phyloP scores from a whole-genome alignment of 2,113 vertebrate genomes.

The Nyctibius bracteatus region DNA sequence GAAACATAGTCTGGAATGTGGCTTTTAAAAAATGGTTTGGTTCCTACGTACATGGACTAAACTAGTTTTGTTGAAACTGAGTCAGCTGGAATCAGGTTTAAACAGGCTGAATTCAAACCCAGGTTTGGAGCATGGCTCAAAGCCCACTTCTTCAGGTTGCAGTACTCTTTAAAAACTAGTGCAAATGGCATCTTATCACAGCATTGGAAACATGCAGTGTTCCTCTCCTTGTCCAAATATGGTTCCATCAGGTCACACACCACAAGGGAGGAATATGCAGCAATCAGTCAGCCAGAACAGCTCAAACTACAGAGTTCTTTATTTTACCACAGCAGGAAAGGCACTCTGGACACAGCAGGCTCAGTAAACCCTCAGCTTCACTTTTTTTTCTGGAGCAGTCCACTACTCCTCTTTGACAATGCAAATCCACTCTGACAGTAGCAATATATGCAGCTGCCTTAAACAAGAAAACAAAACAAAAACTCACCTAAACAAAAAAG shows the following conservation, averaged over 20 bases:
- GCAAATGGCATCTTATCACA: constrained; percentile 78
- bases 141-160: constrained; percentile 71
- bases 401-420: constrained; percentile 28
- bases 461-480: constrained; percentile 35
- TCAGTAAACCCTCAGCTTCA: constrained; percentile 54
- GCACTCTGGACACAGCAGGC: constrained; percentile 74
- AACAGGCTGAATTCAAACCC: constrained; percentile 37
- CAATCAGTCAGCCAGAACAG: constrained; percentile 59
- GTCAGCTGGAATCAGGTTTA: constrained; percentile 36
- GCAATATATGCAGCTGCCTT: constrained; percentile 53
- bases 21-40: background rate
- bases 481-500: background rate
- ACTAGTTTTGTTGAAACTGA: constrained; percentile 2
- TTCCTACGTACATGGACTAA: background rate
- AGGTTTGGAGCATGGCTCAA: constrained; percentile 17
- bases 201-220: constrained; percentile 70
- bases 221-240: constrained; percentile 60
- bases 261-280: constrained; percentile 63
- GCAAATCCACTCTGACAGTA: constrained; percentile 38
- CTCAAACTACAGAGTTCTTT: constrained; percentile 44
- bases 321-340: constrained; percentile 73
- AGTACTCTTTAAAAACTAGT: constrained; percentile 76
- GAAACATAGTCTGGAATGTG: background rate
- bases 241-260: constrained; percentile 50
- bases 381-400: constrained; percentile 15